phyloP scores from a whole-genome alignment of 2,797 vertebrate genomes.

The Hyperoplus immaculatus region DNA sequence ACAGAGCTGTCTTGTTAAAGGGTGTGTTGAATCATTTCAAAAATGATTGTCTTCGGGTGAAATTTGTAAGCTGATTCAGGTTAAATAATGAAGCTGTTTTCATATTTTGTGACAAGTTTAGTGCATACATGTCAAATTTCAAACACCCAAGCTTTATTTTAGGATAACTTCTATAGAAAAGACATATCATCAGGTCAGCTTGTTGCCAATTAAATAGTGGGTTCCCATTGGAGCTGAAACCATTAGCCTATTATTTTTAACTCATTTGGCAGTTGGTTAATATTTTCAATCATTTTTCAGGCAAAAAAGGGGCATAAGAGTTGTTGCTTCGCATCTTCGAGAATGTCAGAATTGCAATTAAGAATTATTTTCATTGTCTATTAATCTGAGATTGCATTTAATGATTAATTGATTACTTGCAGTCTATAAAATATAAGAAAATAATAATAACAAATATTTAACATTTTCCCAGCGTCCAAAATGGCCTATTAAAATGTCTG shows the following conservation, averaged over 20 bases:
- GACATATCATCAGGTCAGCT: not conserved
- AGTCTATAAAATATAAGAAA: not conserved
- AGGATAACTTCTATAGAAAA: not conserved
- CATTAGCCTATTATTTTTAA: not conserved
- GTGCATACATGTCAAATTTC: not conserved
- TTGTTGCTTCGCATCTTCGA: not conserved
- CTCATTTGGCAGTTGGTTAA: not conserved
- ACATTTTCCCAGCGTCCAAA: not conserved
- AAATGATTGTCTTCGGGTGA: slow-evolving; percentile 25
- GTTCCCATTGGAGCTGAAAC: slow-evolving; percentile 2
- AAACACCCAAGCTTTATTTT: not conserved
- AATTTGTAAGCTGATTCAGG: slow-evolving; percentile 20
- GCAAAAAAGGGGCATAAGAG: not conserved
- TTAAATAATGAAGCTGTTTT: slow-evolving; percentile 18
- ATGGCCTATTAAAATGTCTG: not conserved
- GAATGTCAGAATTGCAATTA: slow-evolving; percentile 9
- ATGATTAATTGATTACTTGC: not conserved
- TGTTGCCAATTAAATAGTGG: not conserved
- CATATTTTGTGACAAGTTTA: not conserved
- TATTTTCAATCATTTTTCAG: slow-evolving; percentile 1
- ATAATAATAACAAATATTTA: not conserved
- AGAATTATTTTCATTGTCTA: not conserved
- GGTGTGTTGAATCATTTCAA: slow-evolving; percentile 29
- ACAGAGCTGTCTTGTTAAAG: slow-evolving; percentile 42
- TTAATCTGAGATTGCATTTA: not conserved